Percentiles rank a stretch among this genome's conserved stretches.
phyloP scores from a whole-genome alignment of 2,888 invertebrate genomes.

The Oconnorella tubifera region DNA sequence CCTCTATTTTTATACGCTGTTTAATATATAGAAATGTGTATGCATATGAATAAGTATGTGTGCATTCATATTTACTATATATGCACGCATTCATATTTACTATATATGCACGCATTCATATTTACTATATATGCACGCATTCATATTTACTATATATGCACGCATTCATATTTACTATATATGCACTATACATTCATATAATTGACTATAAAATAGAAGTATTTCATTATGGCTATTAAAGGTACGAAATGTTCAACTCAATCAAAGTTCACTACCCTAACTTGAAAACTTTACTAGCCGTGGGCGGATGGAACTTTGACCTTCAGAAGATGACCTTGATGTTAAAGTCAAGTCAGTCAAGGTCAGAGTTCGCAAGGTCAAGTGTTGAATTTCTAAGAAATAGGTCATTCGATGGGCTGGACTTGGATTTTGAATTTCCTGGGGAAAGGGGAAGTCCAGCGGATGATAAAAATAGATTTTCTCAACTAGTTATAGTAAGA shows the following conservation, averaged over 20 bases:
- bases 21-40: too few relatives aligned
- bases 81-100: too few relatives aligned
- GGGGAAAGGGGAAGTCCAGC: neutral
- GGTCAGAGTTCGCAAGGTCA: neutral
- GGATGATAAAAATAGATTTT: neutral
- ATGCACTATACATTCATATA: neutral
- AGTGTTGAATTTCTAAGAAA: neutral
- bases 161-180: too few relatives aligned
- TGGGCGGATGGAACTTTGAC: slow-evolving; percentile 38
- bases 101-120: too few relatives aligned
- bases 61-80: too few relatives aligned
- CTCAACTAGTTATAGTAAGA: slow-evolving; percentile 3
- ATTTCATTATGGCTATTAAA: slow-evolving; percentile 6
- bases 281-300: slow-evolving; percentile 28
- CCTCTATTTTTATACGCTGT: too few relatives aligned
- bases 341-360: slow-evolving; percentile 20
- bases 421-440: slow-evolving; percentile 7
- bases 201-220: neutral
- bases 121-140: too few relatives aligned
- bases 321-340: slow-evolving; percentile 37
- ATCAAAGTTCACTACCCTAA: slow-evolving; percentile 22
- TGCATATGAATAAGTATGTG: too few relatives aligned
- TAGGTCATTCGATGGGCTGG: neutral
- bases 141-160: too few relatives aligned
- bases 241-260: slow-evolving; percentile 27